Evolutionary conservation across 2,888 invertebrate genomes (phyloP).

Genomic region (Venustoraphidia nigricollis): DNA sequence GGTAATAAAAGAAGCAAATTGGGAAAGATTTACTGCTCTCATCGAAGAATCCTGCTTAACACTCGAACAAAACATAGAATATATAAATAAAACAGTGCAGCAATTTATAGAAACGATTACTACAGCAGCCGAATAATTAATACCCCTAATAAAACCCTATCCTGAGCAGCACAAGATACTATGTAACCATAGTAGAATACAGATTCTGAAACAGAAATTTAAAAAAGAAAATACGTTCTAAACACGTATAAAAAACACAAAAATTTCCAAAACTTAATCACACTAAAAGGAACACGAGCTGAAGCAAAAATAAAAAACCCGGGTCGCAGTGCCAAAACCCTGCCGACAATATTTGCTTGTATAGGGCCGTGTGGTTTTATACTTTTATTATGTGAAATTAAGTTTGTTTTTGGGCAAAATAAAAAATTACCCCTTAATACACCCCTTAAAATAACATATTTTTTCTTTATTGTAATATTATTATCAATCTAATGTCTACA

Average conservation of each 20-base stretch:
- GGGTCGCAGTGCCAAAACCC: too few species aligned
- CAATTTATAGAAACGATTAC: neutral
- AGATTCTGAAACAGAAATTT: neutral
- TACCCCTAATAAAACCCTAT: neutral
- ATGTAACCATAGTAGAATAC: constrained; percentile 3
- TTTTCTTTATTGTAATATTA: too few species aligned
- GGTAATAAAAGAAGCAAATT: constrained; percentile 11
- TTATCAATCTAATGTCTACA: too few species aligned
- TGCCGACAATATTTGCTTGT: too few species aligned
- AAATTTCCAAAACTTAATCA: neutral
- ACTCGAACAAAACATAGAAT: neutral
- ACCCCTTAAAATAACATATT: too few species aligned
- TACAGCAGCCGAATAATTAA: neutral
- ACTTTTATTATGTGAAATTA: too few species aligned
- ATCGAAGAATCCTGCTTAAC: too few species aligned
- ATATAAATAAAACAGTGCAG: neutral
- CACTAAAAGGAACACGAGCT: constrained; percentile 5
- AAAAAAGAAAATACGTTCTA: neutral
- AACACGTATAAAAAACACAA: constrained; percentile 5
- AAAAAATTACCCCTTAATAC: too few species aligned
- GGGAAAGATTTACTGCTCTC: neutral
- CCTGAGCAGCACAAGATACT: neutral
- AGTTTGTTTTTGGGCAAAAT: too few species aligned
- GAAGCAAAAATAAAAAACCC: constrained; percentile 3
- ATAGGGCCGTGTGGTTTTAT: too few species aligned